phyloP scores from a whole-genome alignment of 2,797 vertebrate species.

The Vireo griseus region DNA sequence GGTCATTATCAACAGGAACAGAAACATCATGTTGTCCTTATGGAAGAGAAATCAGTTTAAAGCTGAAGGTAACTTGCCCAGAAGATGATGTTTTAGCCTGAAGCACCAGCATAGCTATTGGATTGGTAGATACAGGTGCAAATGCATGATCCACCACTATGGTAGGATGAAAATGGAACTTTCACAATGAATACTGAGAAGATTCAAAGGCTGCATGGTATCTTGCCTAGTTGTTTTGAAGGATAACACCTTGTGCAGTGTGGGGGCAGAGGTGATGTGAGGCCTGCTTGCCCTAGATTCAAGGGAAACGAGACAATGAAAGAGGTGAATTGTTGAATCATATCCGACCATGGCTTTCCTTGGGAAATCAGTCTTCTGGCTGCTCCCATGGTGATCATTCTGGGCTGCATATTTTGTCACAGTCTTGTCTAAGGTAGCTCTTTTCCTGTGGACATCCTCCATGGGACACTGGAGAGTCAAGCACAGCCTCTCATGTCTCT shows the following conservation, averaged over 20 bases:
- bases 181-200: not conserved
- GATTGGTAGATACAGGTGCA: not conserved
- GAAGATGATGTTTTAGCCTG: not conserved
- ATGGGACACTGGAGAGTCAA: not conserved
- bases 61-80: not conserved
- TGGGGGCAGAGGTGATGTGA: not conserved
- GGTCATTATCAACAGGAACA: not conserved
- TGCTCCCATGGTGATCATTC: not conserved
- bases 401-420: not conserved
- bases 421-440: not conserved
- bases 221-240: not conserved
- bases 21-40: not conserved
- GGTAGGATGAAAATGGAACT: not conserved
- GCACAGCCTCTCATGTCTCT: not conserved
- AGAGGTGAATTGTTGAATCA: not conserved
- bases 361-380: not conserved
- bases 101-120: not conserved
- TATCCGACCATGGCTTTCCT: not conserved
- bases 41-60: not conserved
- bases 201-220: not conserved
- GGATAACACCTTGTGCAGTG: not conserved
- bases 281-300: not conserved
- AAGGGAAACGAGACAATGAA: not conserved
- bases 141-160: accelerated
- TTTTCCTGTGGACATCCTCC: not conserved